Base-by-base conservation (phyloP, 2,888 invertebrate species). In the Erebia aethiops region DNA sequence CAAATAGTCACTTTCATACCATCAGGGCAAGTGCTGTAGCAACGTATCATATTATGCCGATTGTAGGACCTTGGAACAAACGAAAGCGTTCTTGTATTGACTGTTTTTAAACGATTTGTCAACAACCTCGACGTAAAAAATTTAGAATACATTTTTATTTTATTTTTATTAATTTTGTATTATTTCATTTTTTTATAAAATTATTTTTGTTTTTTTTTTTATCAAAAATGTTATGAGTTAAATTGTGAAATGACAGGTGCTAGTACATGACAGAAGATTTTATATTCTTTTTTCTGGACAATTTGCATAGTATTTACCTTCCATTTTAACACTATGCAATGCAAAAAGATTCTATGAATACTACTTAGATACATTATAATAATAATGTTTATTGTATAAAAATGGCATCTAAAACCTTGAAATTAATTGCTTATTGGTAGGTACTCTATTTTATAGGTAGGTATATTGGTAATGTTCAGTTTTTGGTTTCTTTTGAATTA, bases 1-100 rank as follows among this genome's bases (percentile, higher is more conserved):
- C 94, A 89, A 54, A 95, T 87, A 9, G 94, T 92, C 11, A 95
- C 89, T 80, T 95, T 95, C 92, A 94, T 88, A 1, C 91, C 92
- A 52, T 75, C 65, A n/a, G 90, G 85, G 67, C 86, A 84, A 1
- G 85, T 85, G 72, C 87, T 84, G 72, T 89, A 87, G 2, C 51
- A 46, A 11, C 58, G 66, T 18, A 35, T 71, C 5, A 26, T 16
- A 26, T 43, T 16, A 26, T 43, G 11, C 0, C 43, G 11, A 13
- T 67, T 67, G 16, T 11, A 35, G 57, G 49, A 21, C 14, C 18
- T 63, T 11, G 56, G 61, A 51, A 43, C 51, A 13, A 14, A 14
- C 16, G 46, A 14, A 13, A 56, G 8, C 49, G n/a, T 69, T 21
- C 26, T 49, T 2, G 11, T 13, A 14, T 64, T 60, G 0, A 41